Evolutionary conservation across 2,888 invertebrate species (phyloP).

Genomic region (Leptogaster cylindrica): DNA sequence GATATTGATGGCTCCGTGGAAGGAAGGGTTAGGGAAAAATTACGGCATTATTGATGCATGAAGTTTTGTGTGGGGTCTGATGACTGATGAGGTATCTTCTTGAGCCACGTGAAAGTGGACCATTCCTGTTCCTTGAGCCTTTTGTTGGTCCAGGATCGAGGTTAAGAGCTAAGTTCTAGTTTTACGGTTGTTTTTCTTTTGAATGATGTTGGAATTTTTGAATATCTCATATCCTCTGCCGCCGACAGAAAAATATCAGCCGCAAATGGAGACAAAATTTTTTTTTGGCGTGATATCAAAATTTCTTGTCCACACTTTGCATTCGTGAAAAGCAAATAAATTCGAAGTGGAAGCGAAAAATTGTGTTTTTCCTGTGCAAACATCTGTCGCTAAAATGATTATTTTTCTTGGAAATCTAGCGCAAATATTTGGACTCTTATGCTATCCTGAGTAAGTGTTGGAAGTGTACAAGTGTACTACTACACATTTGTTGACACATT

Average conservation of each 20-base stretch:
- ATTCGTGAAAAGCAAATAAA: conserved; percentile 13
- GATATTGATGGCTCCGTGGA: too few species aligned
- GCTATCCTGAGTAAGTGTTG: too few species aligned
- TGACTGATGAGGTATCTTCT: neutral
- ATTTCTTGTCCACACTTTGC: conserved; percentile 2
- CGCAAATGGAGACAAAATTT: conserved; percentile 15
- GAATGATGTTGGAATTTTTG: neutral
- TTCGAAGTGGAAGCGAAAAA: conserved; percentile 5
- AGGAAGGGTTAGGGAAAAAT: neutral
- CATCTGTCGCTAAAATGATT: conserved; percentile 21
- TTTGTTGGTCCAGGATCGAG: neutral
- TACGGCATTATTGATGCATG: neutral
- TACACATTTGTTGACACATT: too few species aligned
- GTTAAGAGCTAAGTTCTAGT: neutral
- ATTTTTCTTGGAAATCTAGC: neutral
- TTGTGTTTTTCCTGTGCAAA: conserved; percentile 9
- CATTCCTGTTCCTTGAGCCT: neutral
- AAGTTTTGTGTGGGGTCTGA: neutral
- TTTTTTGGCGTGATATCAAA: conserved; percentile 22
- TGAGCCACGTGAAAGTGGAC: neutral
- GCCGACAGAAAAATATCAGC: neutral
- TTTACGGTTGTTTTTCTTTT: neutral
- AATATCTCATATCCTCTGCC: neutral
- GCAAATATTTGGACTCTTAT: too few species aligned
- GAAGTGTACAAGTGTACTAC: too few species aligned